These are phyloP conservation scores for Musca vetustissima DNA, from an alignment of 1,140 invertebrate genomes.

Conservation along the genomic window DNA sequence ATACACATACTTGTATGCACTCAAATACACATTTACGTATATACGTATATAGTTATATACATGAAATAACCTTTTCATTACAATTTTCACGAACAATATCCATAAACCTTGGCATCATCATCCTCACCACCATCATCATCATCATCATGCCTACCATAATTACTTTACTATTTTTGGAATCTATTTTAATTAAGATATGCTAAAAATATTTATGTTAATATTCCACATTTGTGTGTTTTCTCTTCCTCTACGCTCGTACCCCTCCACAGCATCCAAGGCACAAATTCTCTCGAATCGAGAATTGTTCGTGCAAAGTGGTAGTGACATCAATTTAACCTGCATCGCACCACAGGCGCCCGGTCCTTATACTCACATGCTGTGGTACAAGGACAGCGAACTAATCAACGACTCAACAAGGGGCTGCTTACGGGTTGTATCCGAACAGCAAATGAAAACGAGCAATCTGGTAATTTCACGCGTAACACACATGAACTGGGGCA, in stretches of 20 bases:
- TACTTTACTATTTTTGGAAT: too few relatives aligned
- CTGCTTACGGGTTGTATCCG: slow-evolving; percentile 83
- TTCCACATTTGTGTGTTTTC: not conserved
- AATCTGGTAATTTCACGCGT: slow-evolving; percentile 79
- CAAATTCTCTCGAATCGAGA: slow-evolving; percentile 83
- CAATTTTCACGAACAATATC: too few relatives aligned
- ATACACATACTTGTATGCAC: too few relatives aligned
- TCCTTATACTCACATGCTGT: slow-evolving; percentile 86
- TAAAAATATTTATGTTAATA: not conserved
- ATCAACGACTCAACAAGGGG: slow-evolving; percentile 86
- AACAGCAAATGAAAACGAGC: slow-evolving; percentile 81
- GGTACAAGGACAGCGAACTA: slow-evolving; percentile 84
- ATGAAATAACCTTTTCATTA: too few relatives aligned
- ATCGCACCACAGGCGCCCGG: slow-evolving; percentile 83
- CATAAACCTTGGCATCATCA: too few relatives aligned
- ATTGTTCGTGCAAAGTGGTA: slow-evolving; percentile 83
- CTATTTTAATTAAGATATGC: too few relatives aligned
- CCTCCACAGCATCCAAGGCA: slow-evolving; percentile 80
- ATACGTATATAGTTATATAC: too few relatives aligned
- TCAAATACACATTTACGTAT: too few relatives aligned
- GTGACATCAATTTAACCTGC: slow-evolving; percentile 89
- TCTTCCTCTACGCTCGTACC: too few relatives aligned
- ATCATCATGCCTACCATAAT: too few relatives aligned
- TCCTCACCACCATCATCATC: too few relatives aligned
- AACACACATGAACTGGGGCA: slow-evolving; percentile 76